Base-by-base conservation (phyloP, 2,797 vertebrate genomes). In the Tympanoctomys barrerae region DNA sequence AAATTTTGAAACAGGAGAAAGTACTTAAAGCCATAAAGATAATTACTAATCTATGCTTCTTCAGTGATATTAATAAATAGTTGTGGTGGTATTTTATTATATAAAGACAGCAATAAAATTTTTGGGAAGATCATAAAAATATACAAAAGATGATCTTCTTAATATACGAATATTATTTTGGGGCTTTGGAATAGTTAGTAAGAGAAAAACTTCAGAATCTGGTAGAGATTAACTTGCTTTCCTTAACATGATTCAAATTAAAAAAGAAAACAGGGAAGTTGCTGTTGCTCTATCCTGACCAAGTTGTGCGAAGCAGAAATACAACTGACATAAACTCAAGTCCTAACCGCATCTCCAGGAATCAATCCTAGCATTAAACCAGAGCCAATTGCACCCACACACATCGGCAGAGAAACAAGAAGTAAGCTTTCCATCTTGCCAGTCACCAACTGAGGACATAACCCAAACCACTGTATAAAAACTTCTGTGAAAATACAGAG, bases 201-300 rank as follows among this genome's bases (percentile, higher is more conserved):
- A 54, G 7, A 49, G 9, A 1, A 13, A 61, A 5, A 3, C 5
- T 5, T 73, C 79, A 4, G n/a, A 86, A 87, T 5, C 1, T 66
- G 24, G 2, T 8, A n/a, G 3, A 71, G 33, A 7, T 78, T 28
- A 57, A 18, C 19, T 66, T 52, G 18, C 22, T 61, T 80, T 66
- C 77, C 52, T 59, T 68, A 52, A 22, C 4, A 39, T 46, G 8
- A 11, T 26, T 88, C 36, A 70, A 57, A 3, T 42, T 46, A 61
- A 33, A 64, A 2, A n/a, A 73, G 6, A 24, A 73, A 87, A 75
- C 11, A 59, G 26, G 4, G 5, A 11, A 0, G 0, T 9, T 19
- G 0, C 2, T 42, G 13, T 16, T 6, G 9, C 2, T 59, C 18
- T 82, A 70, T 12, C 2, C 7, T 33, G 18, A 49, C 6, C 5